Evolutionary conservation across 2,888 invertebrate species (phyloP).

Genomic region (Eupithecia abbreviata): DNA sequence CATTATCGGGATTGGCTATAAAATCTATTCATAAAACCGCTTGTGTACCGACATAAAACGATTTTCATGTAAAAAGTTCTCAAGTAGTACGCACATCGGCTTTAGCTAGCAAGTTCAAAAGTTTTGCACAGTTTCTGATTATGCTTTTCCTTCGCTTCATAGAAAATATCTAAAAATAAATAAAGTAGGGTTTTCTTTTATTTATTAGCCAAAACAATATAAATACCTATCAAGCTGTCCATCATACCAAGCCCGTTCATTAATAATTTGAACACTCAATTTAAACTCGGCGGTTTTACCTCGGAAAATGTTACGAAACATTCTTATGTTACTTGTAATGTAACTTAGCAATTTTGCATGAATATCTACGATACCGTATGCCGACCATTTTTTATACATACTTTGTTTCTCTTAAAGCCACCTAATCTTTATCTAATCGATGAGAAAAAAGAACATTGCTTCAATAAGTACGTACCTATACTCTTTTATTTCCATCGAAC

Average conservation of each 20-base stretch:
- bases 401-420: too few species aligned
- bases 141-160: neutral
- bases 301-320: neutral
- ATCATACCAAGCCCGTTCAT: neutral
- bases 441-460: too few species aligned
- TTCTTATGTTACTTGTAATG: neutral
- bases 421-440: too few species aligned
- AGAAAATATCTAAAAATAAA: neutral
- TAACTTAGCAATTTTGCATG: neutral
- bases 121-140: slow-evolving; percentile 30
- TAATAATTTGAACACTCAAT: neutral
- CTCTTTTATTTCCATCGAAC: neutral
- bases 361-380: neutral
- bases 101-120: slow-evolving; percentile 42
- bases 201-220: neutral
- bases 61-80: slow-evolving; percentile 59
- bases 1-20: slow-evolving; percentile 13
- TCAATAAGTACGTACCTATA: neutral
- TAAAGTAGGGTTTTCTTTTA: neutral
- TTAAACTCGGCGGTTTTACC: neutral
- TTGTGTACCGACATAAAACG: slow-evolving; percentile 52
- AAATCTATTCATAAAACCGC: slow-evolving; percentile 29
- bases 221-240: neutral
- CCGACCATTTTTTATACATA: too few species aligned
- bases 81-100: slow-evolving; percentile 49